phyloP scores from a whole-genome alignment of 53 echinoderm and acorn worm species.

The Zoroaster sp. region DNA sequence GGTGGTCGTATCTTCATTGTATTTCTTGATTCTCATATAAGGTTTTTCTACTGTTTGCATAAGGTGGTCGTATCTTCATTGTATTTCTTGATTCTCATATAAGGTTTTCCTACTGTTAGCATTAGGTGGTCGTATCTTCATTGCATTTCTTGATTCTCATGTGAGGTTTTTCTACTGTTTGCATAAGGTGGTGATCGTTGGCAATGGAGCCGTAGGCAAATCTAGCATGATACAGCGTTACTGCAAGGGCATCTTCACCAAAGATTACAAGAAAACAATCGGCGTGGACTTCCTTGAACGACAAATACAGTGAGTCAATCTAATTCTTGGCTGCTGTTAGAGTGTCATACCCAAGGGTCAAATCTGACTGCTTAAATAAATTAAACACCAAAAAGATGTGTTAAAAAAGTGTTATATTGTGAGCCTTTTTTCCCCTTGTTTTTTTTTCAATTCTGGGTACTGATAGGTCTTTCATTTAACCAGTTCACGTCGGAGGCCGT shows the following conservation, averaged over 20 bases:
- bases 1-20: not conserved
- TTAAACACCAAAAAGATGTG: too few relatives aligned
- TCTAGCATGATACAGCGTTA: slow-evolving; percentile 99
- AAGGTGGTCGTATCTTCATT: not conserved
- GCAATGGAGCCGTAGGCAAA: slow-evolving; percentile 97
- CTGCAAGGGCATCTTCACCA: slow-evolving; percentile 98
- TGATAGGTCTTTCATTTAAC: too few relatives aligned
- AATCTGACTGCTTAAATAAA: too few relatives aligned
- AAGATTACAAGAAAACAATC: slow-evolving; percentile 98
- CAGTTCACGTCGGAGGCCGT: too few relatives aligned
- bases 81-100: not conserved
- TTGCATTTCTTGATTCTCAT: not conserved
- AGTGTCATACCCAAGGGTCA: too few relatives aligned
- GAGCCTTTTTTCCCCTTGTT: too few relatives aligned
- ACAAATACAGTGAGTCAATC: slow-evolving; percentile 87
- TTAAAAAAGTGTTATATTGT: too few relatives aligned
- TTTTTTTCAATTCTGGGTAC: too few relatives aligned
- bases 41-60: not conserved
- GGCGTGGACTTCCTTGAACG: slow-evolving; percentile 96
- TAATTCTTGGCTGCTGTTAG: too few relatives aligned
- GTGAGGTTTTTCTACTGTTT: not conserved
- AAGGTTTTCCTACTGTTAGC: too few relatives aligned
- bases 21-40: not conserved
- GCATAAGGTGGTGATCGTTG: slow-evolving; percentile 82
- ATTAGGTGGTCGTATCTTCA: too few relatives aligned